These are phyloP conservation scores for Willisornis vidua DNA, from an alignment of 2,113 vertebrate genomes.

Conservation along the genomic window DNA sequence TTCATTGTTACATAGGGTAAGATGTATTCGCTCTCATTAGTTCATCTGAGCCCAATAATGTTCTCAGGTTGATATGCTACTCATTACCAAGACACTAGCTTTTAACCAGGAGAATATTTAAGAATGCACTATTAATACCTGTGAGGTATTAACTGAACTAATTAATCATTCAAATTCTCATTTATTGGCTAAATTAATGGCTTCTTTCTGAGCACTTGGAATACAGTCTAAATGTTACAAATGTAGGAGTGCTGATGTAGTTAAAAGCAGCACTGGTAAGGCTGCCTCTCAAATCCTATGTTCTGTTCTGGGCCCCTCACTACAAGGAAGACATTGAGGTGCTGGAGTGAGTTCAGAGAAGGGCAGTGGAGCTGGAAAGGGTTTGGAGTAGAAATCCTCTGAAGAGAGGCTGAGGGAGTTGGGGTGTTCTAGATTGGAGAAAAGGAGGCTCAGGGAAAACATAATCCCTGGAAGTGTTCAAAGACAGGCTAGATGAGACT, in stretches of 20 bases:
- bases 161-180: background rate
- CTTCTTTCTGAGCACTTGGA: background rate
- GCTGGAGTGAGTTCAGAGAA: rapidly evolving
- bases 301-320: background rate
- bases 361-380: background rate
- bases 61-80: constrained; percentile 1
- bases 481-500: background rate
- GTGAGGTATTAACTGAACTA: background rate
- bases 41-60: background rate
- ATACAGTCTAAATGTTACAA: background rate
- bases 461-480: background rate
- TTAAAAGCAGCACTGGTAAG: background rate
- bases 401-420: background rate
- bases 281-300: background rate
- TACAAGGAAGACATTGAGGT: background rate
- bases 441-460: background rate
- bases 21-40: background rate
- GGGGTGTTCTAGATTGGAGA: background rate
- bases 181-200: constrained; percentile 27
- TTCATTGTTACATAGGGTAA: background rate
- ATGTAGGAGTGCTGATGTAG: background rate
- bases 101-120: constrained; percentile 11
- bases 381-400: background rate
- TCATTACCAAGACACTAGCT: background rate
- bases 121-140: constrained; percentile 20